A percentile compares a stretch with the other conserved stretches of the same genome.
Evolutionary conservation across 2,113 vertebrate genomes (phyloP).

Genomic region (Rhinolophus ferrumequinum): DNA sequence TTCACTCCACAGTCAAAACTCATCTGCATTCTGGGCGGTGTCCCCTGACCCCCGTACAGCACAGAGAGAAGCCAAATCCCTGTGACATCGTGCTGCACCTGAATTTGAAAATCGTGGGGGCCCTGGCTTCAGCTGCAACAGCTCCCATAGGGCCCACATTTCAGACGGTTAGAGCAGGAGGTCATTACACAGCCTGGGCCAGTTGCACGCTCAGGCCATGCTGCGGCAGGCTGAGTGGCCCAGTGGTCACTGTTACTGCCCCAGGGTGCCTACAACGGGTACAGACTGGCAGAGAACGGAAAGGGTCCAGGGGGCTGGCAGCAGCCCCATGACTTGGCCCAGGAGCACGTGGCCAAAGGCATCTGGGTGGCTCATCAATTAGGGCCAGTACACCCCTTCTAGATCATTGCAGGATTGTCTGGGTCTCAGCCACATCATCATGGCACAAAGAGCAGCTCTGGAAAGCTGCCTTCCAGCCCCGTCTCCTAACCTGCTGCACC

Average conservation of each 20-base stretch:
- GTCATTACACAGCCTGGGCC: no score
- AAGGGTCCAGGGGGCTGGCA: no score
- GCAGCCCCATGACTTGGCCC: no score
- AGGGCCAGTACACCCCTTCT: no score
- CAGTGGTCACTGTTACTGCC: neutral
- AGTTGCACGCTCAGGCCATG: accelerated
- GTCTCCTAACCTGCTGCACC: no score
- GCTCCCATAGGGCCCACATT: neutral
- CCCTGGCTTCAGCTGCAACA: neutral
- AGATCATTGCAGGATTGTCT: no score
- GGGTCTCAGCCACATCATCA: no score
- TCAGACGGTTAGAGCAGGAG: neutral
- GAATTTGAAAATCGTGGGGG: neutral
- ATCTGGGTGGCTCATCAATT: no score
- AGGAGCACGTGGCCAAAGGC: no score
- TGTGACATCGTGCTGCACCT: accelerated
- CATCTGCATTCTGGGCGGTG: neutral
- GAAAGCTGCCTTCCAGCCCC: no score
- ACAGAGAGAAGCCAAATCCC: neutral
- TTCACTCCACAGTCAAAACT: neutral
- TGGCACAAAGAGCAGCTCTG: no score
- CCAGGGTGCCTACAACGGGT: neutral
- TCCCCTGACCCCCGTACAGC: neutral
- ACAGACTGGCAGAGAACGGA: neutral
- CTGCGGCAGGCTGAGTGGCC: neutral